Evolutionary conservation across 2,797 vertebrate genomes (phyloP), one percentile per base, ranked within the genome.

Genomic region (Acrossocheilus wenchowensis): DNA sequence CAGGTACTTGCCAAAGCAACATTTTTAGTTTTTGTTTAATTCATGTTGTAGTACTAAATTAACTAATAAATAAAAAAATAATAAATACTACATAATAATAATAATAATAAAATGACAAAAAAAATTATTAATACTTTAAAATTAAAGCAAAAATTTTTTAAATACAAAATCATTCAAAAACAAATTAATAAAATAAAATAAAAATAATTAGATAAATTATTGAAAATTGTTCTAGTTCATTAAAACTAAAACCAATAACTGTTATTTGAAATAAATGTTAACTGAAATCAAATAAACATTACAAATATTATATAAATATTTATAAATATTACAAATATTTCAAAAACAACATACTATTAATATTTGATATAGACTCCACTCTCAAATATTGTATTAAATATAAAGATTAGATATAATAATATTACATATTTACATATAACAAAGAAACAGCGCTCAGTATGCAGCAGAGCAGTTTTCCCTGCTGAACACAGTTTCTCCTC

Each of bases 61-160:
- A 34, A 66, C 26, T 30, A 64, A 0, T 26, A 14, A 62, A 62
- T 2, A 6, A 64, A 3, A 26, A 30, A 14, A 14, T 1, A 4
- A 14, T 30, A 19, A 19, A 54, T 19, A 19, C 50, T 19, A 54
- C 19, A 54, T 7, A 6, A 19, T 2, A 15, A 50, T 4, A 15
- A 50, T 52, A 6, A 52, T 19, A 52, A 50, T 3, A 50, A 50
- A 50, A 50, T 15, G 14, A 15, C 5, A 19, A 54, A 54, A 19
- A 54, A 54, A 19, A 19, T 17, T 17, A 17, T 43, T 43, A 43
- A 43, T 8, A 17, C 15, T 50, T 50, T 52, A 52, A 19, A 52
- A 15, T 19, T 1, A 7, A 41, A 41, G 39, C 6, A 57, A 57
- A 23, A 54, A 54, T 7, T 19, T 0, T 10, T 0, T 10, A 57